These are phyloP conservation scores for Centropyge bicolor DNA, from an alignment of 2,797 vertebrate genomes.

Conservation along the genomic window DNA sequence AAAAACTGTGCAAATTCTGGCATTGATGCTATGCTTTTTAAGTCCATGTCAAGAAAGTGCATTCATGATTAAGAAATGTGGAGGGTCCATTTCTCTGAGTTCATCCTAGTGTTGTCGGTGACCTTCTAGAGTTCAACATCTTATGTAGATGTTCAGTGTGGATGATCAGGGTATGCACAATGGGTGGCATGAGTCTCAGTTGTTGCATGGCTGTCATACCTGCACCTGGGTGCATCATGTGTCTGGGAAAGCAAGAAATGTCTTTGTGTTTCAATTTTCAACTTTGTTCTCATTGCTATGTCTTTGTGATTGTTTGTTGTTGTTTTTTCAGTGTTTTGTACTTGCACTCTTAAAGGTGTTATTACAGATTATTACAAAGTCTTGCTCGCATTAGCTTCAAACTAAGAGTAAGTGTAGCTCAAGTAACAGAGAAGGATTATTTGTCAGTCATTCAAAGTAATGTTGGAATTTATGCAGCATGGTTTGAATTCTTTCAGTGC, in stretches of 20 bases:
- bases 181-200: slow-evolving; percentile 16
- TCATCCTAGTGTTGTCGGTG: not conserved
- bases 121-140: not conserved
- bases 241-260: slow-evolving; percentile 22
- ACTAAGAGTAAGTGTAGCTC: not conserved
- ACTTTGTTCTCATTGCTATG: not conserved
- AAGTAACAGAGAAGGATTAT: not conserved
- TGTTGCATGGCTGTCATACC: slow-evolving; percentile 38
- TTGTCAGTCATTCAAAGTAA: not conserved
- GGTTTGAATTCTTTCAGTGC: not conserved
- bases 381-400: not conserved
- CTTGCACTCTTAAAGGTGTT: not conserved
- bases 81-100: not conserved
- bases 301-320: not conserved
- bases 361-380: not conserved
- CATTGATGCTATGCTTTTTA: slow-evolving; percentile 8
- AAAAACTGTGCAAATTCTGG: slow-evolving; percentile 11
- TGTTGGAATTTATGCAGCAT: not conserved
- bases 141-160: slow-evolving; percentile 10
- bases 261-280: not conserved
- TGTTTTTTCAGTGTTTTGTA: not conserved
- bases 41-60: slow-evolving; percentile 12
- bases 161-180: not conserved
- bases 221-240: slow-evolving; percentile 19
- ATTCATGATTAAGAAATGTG: not conserved